Evolutionary conservation across 2,888 invertebrate genomes (phyloP), one percentile per base, ranked within the genome.

Genomic region (Pachydiplax longipennis): DNA sequence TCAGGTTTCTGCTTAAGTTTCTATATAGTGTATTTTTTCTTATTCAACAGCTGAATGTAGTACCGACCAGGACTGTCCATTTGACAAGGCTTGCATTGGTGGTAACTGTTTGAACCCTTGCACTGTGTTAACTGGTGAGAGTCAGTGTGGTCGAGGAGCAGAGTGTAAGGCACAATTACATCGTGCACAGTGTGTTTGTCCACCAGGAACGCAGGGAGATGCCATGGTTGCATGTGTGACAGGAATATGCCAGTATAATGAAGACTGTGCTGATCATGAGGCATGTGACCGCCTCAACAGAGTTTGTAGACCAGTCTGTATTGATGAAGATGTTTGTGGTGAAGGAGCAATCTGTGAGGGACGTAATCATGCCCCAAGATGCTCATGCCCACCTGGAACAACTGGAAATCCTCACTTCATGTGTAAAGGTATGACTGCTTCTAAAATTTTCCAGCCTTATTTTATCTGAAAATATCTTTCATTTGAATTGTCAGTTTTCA

Each of bases 261-360:
- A 98, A 93, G 98, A 98, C 93, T 98, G 98, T 92, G 97, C 97
- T 58, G 96, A 97, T 92, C 95, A 97, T 92, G 98, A 98, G 94
- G 96, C 97, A 61, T 98, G 98, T 93, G 97, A 98, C 93, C 95
- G 97, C 91, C 94, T 98, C 22, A 98, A 98, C 93, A 95, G 97
- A 92, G 95, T 97, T 0, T 98, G 98, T 93, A 95, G 97, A 92
- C 96, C 97, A 0, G 98, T 97, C 44, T 98, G 98, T 93, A 96
- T 97, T 8, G 96, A 96, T n/a, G 87, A 87, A 87, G 96, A 96
- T 91, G 96, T 97, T 0, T 98, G 98, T 93, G 97, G 97, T 0
- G 95, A 95, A 0, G 96, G 96, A 31, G 98, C 98, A 2, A 94
- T 95, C n/a, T 98, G 98, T 93, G 94, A 95, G 15, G 97, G 97